Base-by-base conservation (phyloP, 2,113 vertebrate genomes). In the Saimiri boliviensis region DNA sequence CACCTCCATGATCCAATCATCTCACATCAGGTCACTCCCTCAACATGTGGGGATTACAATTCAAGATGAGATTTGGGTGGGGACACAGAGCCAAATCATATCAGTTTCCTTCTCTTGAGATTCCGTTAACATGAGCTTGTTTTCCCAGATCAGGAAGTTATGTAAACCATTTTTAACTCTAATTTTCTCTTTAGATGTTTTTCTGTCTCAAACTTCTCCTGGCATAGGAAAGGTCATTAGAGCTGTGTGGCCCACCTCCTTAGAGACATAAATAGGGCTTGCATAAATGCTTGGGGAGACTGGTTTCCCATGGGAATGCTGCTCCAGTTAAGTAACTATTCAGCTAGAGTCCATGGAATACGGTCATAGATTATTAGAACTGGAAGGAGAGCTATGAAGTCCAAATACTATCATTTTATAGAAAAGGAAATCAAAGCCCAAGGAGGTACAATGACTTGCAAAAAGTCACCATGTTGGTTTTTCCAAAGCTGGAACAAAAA, bases 391-490 rank as follows among this genome's bases (percentile, higher is more conserved):
- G 13, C 20, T 52, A 49, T 13, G 35, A 81, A 71, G 12, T 63
- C 35, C 25, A 90, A 92, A 94, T 35, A 47, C 21, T 68, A 54
- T 94, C 19, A 21, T 81, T 80, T 86, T 86, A 58, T 66, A 54
- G 42, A 71, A 92, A 92, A 92, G 66, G 37, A 95, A 96, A 92
- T 32, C 8, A 30, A 97, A 17, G 17, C 25, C 21, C 40, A 77
- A 21, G 56, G 19, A 84, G 21, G 27, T 71, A 47, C 88, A 87
- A 71, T 60, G 52, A 80, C 8, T 86, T 95, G n/a, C 23, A 66
- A 91, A 90, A 92, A 71, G 21, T 63, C 40, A 71, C 9, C 25
- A 16, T 82, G 7, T 73, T 82, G 35, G n/a, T 88, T 70, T 60
- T 93, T 86, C 32, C 79, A 80, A 77, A 89, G 17, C 19, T 35